Evolutionary conservation across 1,140 invertebrate genomes (phyloP), one percentile per base, ranked within the genome.

Genomic region (Bombus sylvicola): DNA sequence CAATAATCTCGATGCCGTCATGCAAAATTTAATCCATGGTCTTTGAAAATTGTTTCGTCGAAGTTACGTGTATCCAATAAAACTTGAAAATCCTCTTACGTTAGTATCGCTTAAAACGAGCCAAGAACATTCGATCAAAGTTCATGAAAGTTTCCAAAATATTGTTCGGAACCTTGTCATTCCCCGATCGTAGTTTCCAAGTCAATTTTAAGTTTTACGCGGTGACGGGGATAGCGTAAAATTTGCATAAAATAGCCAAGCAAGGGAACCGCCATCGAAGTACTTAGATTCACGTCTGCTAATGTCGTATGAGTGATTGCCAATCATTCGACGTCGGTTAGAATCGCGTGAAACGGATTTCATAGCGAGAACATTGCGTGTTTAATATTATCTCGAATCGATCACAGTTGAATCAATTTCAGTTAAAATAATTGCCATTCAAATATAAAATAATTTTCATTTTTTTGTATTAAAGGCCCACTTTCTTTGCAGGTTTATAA

Each of bases 181-280:
- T 68, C 82, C 13, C n/a, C 2, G 28, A 5, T 10, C 37, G 43
- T 84, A 84, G 82, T 84, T 84, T 59, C 74, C 22, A 84, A 84
- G 82, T 84, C 82, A 84, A 84, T 84, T 84, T 84, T 39, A 84
- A 84, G 83, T 69, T 84, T n/a, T 28, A 71, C 83, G 31, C 25
- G 9, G 72, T 10, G 53, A 72, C 57, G 53, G 28, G 41, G 41
- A 59, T 72, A 39, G 39, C 31, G 66, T 43, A 9, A 72, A 79
- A 84, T 79, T 84, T 84, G 31, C 75, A 72, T 84, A 37, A 83
- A 83, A 83, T 31, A 2, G 69, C 18, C 25, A 5, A 15, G 0
- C 22, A 47, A 15, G 2, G 53, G 41, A 18, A 13, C n/a, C 43
- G 3, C 10, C 1, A 0, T 76, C 74, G 34, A 59, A 28, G 34